Evolutionary conservation across 1,140 invertebrate genomes (phyloP), one percentile per base, ranked within the genome.

Genomic region (Drosophila bipectinata): DNA sequence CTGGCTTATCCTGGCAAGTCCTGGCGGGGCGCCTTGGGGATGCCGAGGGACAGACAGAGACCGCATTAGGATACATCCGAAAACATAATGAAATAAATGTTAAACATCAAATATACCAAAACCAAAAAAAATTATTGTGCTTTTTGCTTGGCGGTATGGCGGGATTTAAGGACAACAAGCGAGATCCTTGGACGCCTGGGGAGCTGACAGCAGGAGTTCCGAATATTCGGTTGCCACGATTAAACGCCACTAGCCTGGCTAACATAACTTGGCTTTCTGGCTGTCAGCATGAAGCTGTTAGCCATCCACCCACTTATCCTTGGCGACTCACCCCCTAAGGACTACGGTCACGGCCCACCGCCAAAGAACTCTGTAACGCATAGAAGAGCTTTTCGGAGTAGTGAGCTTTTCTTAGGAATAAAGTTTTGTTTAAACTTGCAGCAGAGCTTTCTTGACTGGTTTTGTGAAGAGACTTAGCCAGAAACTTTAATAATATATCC

Each of bases 21-120:
- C 37, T 37, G 30, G 30, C 26, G 8, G 28, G 30, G 9, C 51
- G 2, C 18, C n/a, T 18, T 18, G 30, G 10, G n/a, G 9, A 32
- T 32, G 32, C 32, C 9, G 32, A 10, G 32, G 45, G 60, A 48
- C 57, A 53, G 53, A 34, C 52, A 75, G 54, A 56, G 68, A 61
- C 61, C 58, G 68, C 68, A 72, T 54, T 60, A 57, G 60, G 18
- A 63, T 58, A 60, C 64, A 61, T 61, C 49, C 41, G 49, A 47
- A 68, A 85, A 67, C 62, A 68, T 58, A 74, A 71, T 75, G 48
- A 81, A 85, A 87, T 85, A 85, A 85, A 85, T 85, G 82, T 82
- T 81, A 21, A 85, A 75, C 63, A 82, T 72, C 48, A 63, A 87
- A 61, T 54, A 47, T 56, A 63, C 63, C 62, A 55, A 30, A 73